Base-by-base conservation (phyloP, 2,888 invertebrate genomes). In the Chromoteleia sp. region DNA sequence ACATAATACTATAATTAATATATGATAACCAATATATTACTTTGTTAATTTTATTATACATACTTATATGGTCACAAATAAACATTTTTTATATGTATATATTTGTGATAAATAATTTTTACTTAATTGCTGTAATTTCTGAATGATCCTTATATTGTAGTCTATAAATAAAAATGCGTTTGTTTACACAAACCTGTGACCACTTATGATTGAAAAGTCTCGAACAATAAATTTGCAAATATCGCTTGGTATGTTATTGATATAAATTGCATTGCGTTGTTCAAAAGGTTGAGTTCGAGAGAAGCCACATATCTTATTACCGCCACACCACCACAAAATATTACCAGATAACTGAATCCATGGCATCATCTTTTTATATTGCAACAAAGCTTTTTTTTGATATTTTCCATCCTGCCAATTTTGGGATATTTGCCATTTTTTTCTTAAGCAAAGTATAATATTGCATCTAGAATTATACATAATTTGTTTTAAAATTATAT, bases 381-480 rank as follows among this genome's bases (percentile, higher is more conserved):
- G 92, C 67, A 93, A 92, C 43, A 93, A 89, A 10, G 91, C 87
- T 29, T 89, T 90, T 81, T 93, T 93, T 10, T 89, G 87, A 84
- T 93, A 94, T 56, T 89, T 89, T 0, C 94, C 94, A 52, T 89
- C 90, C n/a, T 92, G 86, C 94, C 94, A 94, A 85, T 94, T 94
- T n/a, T 91, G 87, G 0, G 92, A 92, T 50, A 93, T 90, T 33
- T 92, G 87, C 91, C 91, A 88, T 87, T 92, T 88, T 88, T 89
- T 88, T 83, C 91, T 83, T 86, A 88, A 56, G 86, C 91, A 84
- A 86, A 92, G 30, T 81, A 91, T 77, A 85, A 90, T 25, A 87
- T 90, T 43, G 87, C 88, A 87, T 87, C 90, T 92, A 73, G 30
- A 83, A 84, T 45, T 71, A 45, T 43, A 14, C 10, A 39, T 12